Conservation (phyloP, 2,113 vertebrate genomes). For the Nettapus auritus region DNA sequence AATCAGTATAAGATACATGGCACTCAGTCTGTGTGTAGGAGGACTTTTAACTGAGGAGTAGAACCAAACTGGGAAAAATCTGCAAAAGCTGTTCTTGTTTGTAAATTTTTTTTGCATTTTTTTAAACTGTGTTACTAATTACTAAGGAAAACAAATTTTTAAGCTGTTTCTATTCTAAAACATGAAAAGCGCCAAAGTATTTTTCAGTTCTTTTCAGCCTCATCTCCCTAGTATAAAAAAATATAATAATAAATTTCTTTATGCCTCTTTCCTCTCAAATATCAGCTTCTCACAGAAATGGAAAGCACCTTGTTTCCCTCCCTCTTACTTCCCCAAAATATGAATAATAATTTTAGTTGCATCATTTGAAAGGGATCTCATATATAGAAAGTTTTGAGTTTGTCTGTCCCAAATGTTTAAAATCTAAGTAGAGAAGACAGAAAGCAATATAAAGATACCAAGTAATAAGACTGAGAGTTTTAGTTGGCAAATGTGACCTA, state of each 20-base stretch:
- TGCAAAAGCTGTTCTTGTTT: constrained; percentile 10
- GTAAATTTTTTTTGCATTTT: background rate
- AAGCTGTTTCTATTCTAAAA: background rate
- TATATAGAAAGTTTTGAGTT: background rate
- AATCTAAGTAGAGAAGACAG: background rate
- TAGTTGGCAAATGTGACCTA: background rate
- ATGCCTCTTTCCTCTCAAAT: background rate
- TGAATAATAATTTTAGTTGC: background rate
- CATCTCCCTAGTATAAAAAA: background rate
- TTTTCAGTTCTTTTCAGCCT: background rate
- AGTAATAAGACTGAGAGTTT: background rate
- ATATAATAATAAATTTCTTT: background rate
- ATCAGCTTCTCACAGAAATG: background rate
- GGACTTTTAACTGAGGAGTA: constrained; percentile 3
- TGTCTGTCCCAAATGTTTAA: background rate
- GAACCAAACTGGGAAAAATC: background rate
- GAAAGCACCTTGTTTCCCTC: background rate
- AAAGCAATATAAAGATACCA: background rate
- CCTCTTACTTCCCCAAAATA: background rate
- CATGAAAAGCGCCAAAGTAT: rapidly evolving
- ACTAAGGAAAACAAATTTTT: background rate
- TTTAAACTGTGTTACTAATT: background rate
- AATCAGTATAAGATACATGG: background rate
- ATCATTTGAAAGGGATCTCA: background rate
- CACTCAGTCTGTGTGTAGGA: background rate